Evolutionary conservation across 2,113 vertebrate genomes (phyloP).

Genomic region (Bubalus kerabau): DNA sequence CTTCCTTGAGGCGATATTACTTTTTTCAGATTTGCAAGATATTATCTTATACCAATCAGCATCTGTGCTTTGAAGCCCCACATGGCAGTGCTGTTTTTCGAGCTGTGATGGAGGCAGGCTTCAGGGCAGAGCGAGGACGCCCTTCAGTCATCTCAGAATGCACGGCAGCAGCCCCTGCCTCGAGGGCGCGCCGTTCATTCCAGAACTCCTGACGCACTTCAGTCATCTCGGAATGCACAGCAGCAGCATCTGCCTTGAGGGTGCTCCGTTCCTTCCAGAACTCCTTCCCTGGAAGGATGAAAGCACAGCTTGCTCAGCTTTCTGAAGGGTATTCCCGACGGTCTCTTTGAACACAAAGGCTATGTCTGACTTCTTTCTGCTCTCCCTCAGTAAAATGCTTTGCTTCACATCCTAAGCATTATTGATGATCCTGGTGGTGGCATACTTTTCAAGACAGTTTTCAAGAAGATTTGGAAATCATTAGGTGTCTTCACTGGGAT

Average conservation of each 20-base stretch:
- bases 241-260: constrained; percentile 4
- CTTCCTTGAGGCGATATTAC: not conserved
- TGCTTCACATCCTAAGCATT: not conserved
- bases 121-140: constrained; percentile 21
- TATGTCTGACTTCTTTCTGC: constrained; percentile 36
- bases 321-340: not conserved
- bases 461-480: constrained; percentile 43
- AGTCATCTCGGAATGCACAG: not conserved
- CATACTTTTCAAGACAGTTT: constrained; percentile 24
- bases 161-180: not conserved
- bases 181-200: not conserved
- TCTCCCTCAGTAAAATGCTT: not conserved
- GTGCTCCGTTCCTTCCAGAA: constrained; percentile 13
- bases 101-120: constrained; percentile 28
- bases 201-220: constrained; percentile 37
- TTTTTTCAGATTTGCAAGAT: not conserved
- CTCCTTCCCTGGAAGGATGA: constrained; percentile 41
- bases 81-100: not conserved
- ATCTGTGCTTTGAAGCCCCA: not conserved
- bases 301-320: constrained; percentile 38
- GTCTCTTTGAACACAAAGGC: not conserved
- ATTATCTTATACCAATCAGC: not conserved
- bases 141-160: not conserved
- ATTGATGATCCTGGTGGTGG: constrained; percentile 18
- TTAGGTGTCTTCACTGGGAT: constrained; percentile 13